phyloP scores from a whole-genome alignment of 2,888 invertebrate species.

The Urechis unicinctus region DNA sequence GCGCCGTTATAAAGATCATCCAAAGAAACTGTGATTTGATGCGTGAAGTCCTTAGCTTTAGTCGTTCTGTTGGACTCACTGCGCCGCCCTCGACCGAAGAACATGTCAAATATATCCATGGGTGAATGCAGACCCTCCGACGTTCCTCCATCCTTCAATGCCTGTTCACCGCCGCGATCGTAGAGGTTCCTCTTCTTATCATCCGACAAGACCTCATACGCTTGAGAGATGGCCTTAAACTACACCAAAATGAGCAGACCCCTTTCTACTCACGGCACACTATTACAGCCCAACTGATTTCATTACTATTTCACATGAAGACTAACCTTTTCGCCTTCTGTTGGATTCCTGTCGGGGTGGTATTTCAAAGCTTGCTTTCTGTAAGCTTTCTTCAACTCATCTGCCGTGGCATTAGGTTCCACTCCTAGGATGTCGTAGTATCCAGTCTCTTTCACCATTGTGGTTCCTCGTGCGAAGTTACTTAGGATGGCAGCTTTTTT shows the following conservation, averaged over 20 bases:
- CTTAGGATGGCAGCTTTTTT: too few relatives aligned
- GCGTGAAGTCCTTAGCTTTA: slow-evolving; percentile 85
- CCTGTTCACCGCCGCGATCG: slow-evolving; percentile 92
- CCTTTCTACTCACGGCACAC: too few relatives aligned
- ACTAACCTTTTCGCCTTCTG: slow-evolving; percentile 78
- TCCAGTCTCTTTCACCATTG: slow-evolving; percentile 96
- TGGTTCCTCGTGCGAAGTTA: too few relatives aligned
- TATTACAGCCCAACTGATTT: too few relatives aligned
- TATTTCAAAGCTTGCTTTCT: slow-evolving; percentile 91
- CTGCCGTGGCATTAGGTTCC: slow-evolving; percentile 74
- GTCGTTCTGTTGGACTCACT: slow-evolving; percentile 61
- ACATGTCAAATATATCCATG: slow-evolving; percentile 98
- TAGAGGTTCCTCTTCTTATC: slow-evolving; percentile 85
- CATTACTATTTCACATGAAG: too few relatives aligned
- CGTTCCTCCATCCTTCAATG: slow-evolving; percentile 75
- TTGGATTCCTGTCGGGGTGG: slow-evolving; percentile 97
- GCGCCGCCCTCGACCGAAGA: slow-evolving; percentile 64
- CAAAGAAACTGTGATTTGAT: slow-evolving; percentile 80
- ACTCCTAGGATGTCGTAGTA: slow-evolving; percentile 93
- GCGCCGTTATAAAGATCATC: slow-evolving; percentile 93
- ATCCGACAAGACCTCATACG: slow-evolving; percentile 94
- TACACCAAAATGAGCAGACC: too few relatives aligned
- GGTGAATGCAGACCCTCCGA: slow-evolving; percentile 71
- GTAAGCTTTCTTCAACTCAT: slow-evolving; percentile 95
- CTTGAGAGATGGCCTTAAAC: slow-evolving; percentile 96